These are phyloP conservation scores for Sciurus niger DNA, from an alignment of 2,113 vertebrate genomes.

Conservation along the genomic window DNA sequence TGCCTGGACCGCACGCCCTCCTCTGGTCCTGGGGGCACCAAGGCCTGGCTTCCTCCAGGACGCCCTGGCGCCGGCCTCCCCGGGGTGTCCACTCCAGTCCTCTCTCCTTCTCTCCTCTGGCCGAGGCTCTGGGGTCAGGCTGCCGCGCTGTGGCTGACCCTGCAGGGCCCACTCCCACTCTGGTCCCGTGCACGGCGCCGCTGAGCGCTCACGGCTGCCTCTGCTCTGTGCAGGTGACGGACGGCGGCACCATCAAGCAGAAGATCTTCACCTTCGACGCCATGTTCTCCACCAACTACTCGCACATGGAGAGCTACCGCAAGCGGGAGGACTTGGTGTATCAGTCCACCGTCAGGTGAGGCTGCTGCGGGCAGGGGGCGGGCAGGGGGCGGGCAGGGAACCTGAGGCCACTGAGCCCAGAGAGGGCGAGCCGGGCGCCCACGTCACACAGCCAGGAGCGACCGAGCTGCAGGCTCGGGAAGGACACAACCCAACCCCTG, in stretches of 20 bases:
- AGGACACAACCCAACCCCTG: not conserved
- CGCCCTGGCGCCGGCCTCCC: too few species aligned
- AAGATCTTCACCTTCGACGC: conserved; percentile 97
- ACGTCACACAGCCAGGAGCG: not conserved
- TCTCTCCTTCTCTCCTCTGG: too few species aligned
- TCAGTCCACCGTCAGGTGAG: conserved; percentile 96
- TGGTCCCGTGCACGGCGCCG: not conserved
- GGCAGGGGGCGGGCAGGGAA: conserved; percentile 75
- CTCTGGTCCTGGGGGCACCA: too few species aligned
- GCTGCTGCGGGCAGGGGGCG: accelerated
- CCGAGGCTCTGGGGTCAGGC: not conserved
- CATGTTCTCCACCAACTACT: conserved; percentile 96
- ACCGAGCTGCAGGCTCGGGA: not conserved
- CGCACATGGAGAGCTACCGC: conserved; percentile 93
- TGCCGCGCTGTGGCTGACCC: not conserved
- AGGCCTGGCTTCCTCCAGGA: too few species aligned
- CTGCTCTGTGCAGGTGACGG: conserved; percentile 90
- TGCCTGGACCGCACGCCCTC: too few species aligned
- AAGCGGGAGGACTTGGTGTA: conserved; percentile 94
- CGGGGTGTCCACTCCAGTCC: too few species aligned
- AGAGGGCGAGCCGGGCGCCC: not conserved
- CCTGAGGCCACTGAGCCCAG: conserved; percentile 65
- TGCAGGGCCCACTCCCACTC: not conserved
- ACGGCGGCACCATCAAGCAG: conserved; percentile 94
- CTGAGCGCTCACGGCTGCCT: not conserved